Evolutionary conservation across 2,888 invertebrate species (phyloP), one percentile per base, ranked within the genome.

Genomic region (Cheilosia soror): DNA sequence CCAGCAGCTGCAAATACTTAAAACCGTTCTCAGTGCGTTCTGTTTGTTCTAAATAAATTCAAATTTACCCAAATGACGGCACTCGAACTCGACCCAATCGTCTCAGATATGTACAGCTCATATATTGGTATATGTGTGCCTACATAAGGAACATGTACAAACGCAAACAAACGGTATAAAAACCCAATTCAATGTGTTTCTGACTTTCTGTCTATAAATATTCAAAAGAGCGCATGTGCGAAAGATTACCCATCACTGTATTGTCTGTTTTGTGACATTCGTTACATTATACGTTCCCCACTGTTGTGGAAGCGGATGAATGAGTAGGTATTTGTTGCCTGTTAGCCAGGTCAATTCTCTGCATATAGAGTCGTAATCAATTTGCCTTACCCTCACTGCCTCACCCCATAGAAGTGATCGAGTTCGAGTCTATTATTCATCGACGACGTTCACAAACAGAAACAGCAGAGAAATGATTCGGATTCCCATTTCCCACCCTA

Each of bases 291-390:
- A 15, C 25, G 20, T 20, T 25, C n/a, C 63, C 42, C 42, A 15
- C 57, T 15, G 20, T 13, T 5, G 33, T 25, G 33, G 25, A 31
- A 15, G 25, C 31, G 27, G 27, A 11, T 33, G 29, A 27, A 13
- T 27, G 27, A 37, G 11, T 51, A 11, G 20, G 7, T 63, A 77
- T 66, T 62, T 53, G 27, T 51, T 72, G 37, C 51, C 31, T 66
- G 75, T 84, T 69, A 47, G 83, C 83, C 83, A 69, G 83, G 83
- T 84, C 83, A 84, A 79, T 79, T 78, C 68, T 60, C 66, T 71
- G 42, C 47, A 58, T 7, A 66, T 15, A 68, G 20, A 6, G 15
- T 31, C 49, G 60, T 68, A 79, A 79, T 84, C 73, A 84, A 79
- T 84, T 84, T 79, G 73, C 13, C 40, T 51, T 79, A 40, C 57